These are phyloP conservation scores for Coregonus sp. DNA, from an alignment of 2,797 vertebrate species.

Conservation along the genomic window DNA sequence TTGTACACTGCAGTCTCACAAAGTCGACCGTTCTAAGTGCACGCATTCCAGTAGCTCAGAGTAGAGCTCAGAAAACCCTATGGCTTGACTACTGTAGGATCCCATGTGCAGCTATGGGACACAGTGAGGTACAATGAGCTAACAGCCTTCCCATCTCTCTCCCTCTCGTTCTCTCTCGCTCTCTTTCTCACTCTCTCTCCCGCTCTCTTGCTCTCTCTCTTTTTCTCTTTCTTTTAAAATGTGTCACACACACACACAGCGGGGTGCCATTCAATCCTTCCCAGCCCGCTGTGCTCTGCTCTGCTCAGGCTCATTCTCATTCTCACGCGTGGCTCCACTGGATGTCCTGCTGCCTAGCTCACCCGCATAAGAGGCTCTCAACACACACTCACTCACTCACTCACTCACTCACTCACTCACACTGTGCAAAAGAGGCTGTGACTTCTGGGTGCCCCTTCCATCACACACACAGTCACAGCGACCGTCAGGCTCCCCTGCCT, in stretches of 20 bases:
- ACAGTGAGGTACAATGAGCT: slow-evolving; percentile 13
- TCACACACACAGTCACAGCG: background rate
- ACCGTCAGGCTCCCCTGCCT: slow-evolving; percentile 19
- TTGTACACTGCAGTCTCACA: background rate
- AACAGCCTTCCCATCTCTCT: background rate
- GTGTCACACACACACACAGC: background rate
- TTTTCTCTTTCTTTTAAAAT: background rate
- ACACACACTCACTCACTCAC: slow-evolving; percentile 28
- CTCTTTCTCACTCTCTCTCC: background rate
- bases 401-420: slow-evolving; percentile 23
- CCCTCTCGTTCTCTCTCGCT: background rate
- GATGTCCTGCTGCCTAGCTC: background rate
- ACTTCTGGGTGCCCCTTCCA: background rate
- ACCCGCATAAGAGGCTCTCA: slow-evolving; percentile 1
- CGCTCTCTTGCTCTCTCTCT: background rate
- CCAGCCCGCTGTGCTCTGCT: background rate
- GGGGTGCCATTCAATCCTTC: background rate
- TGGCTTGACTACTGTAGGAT: too few relatives aligned
- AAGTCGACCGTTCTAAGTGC: too few relatives aligned
- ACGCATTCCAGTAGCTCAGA: background rate
- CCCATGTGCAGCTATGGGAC: slow-evolving; percentile 31
- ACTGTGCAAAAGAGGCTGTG: too few relatives aligned
- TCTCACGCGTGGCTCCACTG: background rate
- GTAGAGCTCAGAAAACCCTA: background rate
- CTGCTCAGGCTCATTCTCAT: background rate